phyloP scores from a whole-genome alignment of 2,888 invertebrate genomes.

The Drosophila algonquin region DNA sequence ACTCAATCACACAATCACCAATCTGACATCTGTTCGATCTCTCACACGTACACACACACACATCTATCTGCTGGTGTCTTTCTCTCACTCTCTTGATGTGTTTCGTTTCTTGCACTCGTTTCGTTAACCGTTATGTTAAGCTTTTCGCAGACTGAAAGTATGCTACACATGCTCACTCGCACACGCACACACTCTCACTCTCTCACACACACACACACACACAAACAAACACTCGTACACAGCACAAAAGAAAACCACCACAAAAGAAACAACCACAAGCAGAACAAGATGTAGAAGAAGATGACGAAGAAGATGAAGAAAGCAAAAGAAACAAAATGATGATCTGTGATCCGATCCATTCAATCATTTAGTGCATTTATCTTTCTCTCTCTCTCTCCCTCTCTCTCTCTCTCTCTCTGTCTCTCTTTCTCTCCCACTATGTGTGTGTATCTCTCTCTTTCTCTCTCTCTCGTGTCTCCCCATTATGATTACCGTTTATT shows the following conservation, averaged over 20 bases:
- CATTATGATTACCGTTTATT: constrained; percentile 78
- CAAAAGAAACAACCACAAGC: constrained; percentile 18
- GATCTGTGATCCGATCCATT: constrained; percentile 51
- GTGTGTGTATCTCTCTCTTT: constrained; percentile 46
- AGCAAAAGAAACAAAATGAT: constrained; percentile 17
- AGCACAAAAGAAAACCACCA: constrained; percentile 8
- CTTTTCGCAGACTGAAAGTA: constrained; percentile 29
- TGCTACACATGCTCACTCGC: constrained; percentile 18
- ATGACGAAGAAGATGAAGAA: not conserved
- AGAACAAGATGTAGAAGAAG: constrained; percentile 10
- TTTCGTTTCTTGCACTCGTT: constrained; percentile 32
- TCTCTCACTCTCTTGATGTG: constrained; percentile 8
- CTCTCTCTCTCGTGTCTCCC: constrained; percentile 59
- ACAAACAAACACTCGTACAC: constrained; percentile 21
- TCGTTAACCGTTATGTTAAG: constrained; percentile 32
- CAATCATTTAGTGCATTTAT: constrained; percentile 78
- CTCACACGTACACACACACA: constrained; percentile 15
- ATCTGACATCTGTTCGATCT: constrained; percentile 1
- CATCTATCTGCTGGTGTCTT: not conserved
- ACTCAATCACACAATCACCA: not conserved
- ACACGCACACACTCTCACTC: constrained; percentile 16
- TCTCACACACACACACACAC: not conserved
- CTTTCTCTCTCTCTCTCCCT: constrained; percentile 59
- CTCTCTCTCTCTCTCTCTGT: constrained; percentile 44
- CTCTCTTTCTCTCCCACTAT: constrained; percentile 35